phyloP scores from a whole-genome alignment of 2,888 invertebrate species.

The Parnassius smintheus region DNA sequence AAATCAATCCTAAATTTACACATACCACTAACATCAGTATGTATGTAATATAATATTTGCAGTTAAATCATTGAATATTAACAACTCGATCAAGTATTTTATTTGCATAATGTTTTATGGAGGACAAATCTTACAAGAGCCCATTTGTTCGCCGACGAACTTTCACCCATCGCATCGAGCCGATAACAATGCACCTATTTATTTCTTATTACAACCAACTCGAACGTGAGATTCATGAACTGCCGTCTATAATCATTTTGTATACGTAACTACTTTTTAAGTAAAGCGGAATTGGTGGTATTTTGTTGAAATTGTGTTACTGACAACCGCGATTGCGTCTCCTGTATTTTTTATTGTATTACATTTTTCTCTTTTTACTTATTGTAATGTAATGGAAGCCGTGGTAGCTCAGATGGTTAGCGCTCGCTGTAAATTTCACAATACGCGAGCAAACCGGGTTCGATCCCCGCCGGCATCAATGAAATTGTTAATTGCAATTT shows the following conservation, averaged over 20 bases:
- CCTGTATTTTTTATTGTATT: background rate
- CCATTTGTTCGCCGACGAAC: conserved; percentile 48
- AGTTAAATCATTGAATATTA: conserved; percentile 8
- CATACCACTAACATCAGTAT: no score
- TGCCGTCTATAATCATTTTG: conserved; percentile 40
- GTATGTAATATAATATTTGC: no score
- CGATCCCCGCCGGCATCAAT: no score
- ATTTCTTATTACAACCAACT: conserved; percentile 36
- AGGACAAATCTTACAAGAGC: conserved; percentile 34
- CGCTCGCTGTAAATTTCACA: no score
- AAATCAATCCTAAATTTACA: no score
- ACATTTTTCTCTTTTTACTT: background rate
- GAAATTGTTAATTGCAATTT: no score
- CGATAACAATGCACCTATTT: conserved; percentile 47
- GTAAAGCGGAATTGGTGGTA: conserved; percentile 29
- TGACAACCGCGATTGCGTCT: conserved; percentile 26
- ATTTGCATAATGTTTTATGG: conserved; percentile 34
- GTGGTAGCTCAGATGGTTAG: no score
- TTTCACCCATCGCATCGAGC: conserved; percentile 68
- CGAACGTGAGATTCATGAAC: conserved; percentile 54
- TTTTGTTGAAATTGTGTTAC: conserved; percentile 39
- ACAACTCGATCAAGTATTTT: conserved; percentile 7
- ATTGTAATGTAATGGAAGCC: no score
- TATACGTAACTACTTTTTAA: conserved; percentile 32
- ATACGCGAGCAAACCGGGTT: no score